Percentiles rank a stretch among this genome's conserved stretches.
Conservation (phyloP, 2,888 invertebrate genomes). For the Apocheima hispidaria region DNA sequence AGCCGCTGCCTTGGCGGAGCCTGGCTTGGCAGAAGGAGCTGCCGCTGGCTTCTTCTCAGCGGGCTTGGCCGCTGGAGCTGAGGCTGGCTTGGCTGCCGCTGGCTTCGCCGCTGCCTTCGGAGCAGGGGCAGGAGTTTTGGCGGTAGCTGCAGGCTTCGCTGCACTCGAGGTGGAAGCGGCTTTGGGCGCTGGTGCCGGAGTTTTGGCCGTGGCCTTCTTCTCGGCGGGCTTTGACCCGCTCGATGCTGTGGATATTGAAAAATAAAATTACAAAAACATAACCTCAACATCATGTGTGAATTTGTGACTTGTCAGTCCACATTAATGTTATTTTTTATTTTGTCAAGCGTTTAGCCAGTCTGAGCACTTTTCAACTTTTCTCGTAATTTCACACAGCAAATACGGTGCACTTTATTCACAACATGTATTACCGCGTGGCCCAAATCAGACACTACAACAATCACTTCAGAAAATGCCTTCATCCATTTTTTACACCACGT, state of each 20-base stretch:
- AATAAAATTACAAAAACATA: slow-evolving; percentile 43
- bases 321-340: not conserved
- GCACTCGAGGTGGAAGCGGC: slow-evolving; percentile 67
- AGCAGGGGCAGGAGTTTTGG: slow-evolving; percentile 75
- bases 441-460: slow-evolving; percentile 45
- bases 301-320: slow-evolving; percentile 4
- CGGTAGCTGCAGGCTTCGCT: slow-evolving; percentile 71
- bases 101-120: slow-evolving; percentile 81
- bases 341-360: not conserved
- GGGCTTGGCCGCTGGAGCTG: slow-evolving; percentile 79
- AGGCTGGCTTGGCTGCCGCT: slow-evolving; percentile 76
- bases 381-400: slow-evolving; percentile 8
- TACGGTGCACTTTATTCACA: slow-evolving; percentile 25
- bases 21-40: slow-evolving; percentile 80
- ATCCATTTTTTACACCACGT: not conserved
- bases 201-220: slow-evolving; percentile 77
- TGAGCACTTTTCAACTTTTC: not conserved
- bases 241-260: slow-evolving; percentile 57
- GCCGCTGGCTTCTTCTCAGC: slow-evolving; percentile 76
- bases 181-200: slow-evolving; percentile 79
- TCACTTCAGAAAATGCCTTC: slow-evolving; percentile 9
- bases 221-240: slow-evolving; percentile 79
- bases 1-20: slow-evolving; percentile 82
- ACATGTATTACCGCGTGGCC: slow-evolving; percentile 71
- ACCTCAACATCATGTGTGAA: slow-evolving; percentile 51